phyloP scores from a whole-genome alignment of 1,140 invertebrate genomes.

The Drosophila bipectinata region DNA sequence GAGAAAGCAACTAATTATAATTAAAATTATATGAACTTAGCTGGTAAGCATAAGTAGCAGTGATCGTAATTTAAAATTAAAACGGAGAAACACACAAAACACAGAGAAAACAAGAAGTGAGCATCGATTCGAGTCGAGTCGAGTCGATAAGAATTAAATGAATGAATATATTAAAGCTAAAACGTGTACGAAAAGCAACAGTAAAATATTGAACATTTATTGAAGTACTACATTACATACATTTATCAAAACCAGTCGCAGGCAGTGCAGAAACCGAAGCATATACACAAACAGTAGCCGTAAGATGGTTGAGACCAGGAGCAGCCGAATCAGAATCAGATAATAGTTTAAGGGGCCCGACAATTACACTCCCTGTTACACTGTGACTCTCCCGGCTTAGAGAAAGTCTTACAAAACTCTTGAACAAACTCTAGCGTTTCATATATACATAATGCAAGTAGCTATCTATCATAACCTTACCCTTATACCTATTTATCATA shows the following conservation, averaged over 20 bases:
- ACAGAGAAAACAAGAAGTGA: slow-evolving; percentile 21
- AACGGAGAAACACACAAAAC: slow-evolving; percentile 26
- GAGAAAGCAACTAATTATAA: slow-evolving; percentile 65
- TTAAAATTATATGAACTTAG: slow-evolving; percentile 77
- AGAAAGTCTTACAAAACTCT: slow-evolving; percentile 60
- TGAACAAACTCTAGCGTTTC: slow-evolving; percentile 69
- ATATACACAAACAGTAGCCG: slow-evolving; percentile 1
- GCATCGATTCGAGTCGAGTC: slow-evolving; percentile 42
- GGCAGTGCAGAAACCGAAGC: slow-evolving; percentile 9
- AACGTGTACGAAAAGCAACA: slow-evolving; percentile 81
- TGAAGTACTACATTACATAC: slow-evolving; percentile 60
- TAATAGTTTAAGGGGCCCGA: slow-evolving; percentile 27
- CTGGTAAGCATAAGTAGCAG: slow-evolving; percentile 75
- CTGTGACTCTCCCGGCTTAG: slow-evolving; percentile 16
- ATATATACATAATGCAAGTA: slow-evolving; percentile 70
- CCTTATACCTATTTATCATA: slow-evolving; percentile 56
- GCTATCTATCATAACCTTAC: slow-evolving; percentile 57
- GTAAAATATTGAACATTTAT: slow-evolving; percentile 73
- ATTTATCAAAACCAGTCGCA: slow-evolving; percentile 31
- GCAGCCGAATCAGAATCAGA: background rate
- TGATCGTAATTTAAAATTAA: slow-evolving; percentile 82
- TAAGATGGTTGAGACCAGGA: slow-evolving; percentile 16
- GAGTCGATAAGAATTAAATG: slow-evolving; percentile 44
- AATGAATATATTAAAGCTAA: slow-evolving; percentile 56
- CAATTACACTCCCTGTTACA: slow-evolving; percentile 45